A percentile compares a stretch with the other conserved stretches of the same genome.
phyloP scores from a whole-genome alignment of 2,113 vertebrate genomes.

The Potamarius usumacintae region DNA sequence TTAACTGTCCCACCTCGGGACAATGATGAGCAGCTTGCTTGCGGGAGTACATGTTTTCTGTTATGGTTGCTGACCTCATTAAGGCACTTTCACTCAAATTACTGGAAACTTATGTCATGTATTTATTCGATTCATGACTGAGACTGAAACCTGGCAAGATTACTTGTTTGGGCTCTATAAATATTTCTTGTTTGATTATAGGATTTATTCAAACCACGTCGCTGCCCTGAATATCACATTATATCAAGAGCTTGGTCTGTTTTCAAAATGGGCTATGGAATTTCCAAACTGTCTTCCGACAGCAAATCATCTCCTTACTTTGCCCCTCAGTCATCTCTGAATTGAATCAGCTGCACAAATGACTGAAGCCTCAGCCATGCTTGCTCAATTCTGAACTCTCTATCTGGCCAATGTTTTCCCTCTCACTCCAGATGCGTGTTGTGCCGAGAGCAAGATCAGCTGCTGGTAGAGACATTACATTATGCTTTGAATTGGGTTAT shows the following conservation, averaged over 20 bases:
- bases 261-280: constrained; percentile 36
- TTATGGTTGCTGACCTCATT: constrained; percentile 36
- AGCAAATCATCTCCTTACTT: constrained; percentile 8
- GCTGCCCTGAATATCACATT: constrained; percentile 24
- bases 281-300: constrained; percentile 40
- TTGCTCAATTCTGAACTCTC: constrained; percentile 46
- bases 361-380: constrained; percentile 25
- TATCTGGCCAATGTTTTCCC: constrained; percentile 35
- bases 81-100: constrained; percentile 27
- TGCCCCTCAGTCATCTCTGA: constrained; percentile 47
- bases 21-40: background rate
- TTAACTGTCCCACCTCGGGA: background rate
- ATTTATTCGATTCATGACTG: constrained; percentile 36
- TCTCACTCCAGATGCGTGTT: constrained; percentile 28
- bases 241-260: constrained; percentile 27
- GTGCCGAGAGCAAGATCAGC: constrained; percentile 34
- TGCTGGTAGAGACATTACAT: constrained; percentile 32
- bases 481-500: constrained; percentile 34
- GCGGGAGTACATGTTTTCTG: constrained; percentile 6
- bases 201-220: constrained; percentile 23
- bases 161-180: constrained; percentile 14
- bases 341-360: constrained; percentile 42
- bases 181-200: constrained; percentile 30
- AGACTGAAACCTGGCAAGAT: constrained; percentile 43
- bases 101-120: constrained; percentile 50